Base-by-base conservation (phyloP, 2,888 invertebrate species). In the Lobophora halterata region DNA sequence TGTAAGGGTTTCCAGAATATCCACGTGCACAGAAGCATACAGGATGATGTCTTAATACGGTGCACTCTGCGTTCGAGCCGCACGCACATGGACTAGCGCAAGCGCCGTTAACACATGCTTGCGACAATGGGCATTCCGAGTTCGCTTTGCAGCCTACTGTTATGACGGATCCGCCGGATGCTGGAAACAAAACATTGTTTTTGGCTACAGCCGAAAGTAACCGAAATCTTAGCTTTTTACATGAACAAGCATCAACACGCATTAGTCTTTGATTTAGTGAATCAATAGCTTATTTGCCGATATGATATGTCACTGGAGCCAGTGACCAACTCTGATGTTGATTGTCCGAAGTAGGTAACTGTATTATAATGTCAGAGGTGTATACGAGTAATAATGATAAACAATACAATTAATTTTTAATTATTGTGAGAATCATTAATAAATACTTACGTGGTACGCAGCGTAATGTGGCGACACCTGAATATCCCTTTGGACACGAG, bases 61-160 rank as follows among this genome's bases (percentile, higher is more conserved):
- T 89, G 69, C 97, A 97, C 55, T 95, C 93, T 3, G 97, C 92
- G 64, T 95, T 92, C 1, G 91, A 87, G 27, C 96, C 97, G 61
- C 96, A 96, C 60, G 93, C 93, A 67, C 97, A 97, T 1, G 97
- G 97, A 64, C 91, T 93, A 5, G 93, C 91, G 66, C 96, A 97
- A 9, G 90, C 88, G 17, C 90, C 89, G 62, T 96, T 96, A 32
- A 96, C 89, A 67, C 97, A 97, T 1, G 96, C 93, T 79, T 95
- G 94, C 16, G 93, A 92, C 39, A 91, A 83, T 3, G 94, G 91
- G 69, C 97, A 97, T 49, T 96, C 95, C 3, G 92, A 90, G 69
- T 93, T 94, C 1, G 93, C 91, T 58, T 90, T 90, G 66, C 96
- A 96, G 27, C 94, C 95, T 5, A 77, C 72, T 30, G 73, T 68